Base-by-base conservation (phyloP, 1,140 invertebrate species). In the Scaptomyza pallida region DNA sequence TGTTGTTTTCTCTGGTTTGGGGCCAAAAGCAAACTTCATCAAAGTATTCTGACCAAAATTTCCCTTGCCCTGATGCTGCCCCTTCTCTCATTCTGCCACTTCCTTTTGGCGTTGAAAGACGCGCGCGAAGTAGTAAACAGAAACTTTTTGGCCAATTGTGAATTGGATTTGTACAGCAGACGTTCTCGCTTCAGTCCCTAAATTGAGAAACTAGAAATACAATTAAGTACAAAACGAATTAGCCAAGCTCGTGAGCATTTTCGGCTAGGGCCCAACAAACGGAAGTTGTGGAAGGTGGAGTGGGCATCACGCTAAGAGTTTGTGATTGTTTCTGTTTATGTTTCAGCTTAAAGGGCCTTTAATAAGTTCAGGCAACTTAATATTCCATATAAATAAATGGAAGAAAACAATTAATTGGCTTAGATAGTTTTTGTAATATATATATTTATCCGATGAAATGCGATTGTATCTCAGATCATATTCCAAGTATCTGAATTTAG, bases 121-220 rank as follows among this genome's bases (percentile, higher is more conserved):
- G 67, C 60, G 63, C 48, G 63, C 48, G 62, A 75, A 68, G 57
- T 65, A 47, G 57, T 71, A 79, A 70, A 57, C 52, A 72, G 43
- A 80, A 86, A 85, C 57, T 77, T 80, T n/a, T 69, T 50, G 44
- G 63, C 67, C 76, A 71, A 80, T 86, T 83, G 83, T 78, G 62
- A 67, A 80, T 80, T 72, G 72, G 73, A 83, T 83, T 83, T 86
- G 72, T 63, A 55, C 57, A 40, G 17, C 60, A 64, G 67, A 70
- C 59, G 63, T 35, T 63, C 26, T 33, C 26, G 44, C 65, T 26
- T n/a, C 10, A 35, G 10, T 12, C 12, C 26, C 43, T 26, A 55
- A 63, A 70, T 56, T 56, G 60, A 52, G 60, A 65, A 67, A 57
- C 63, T 60, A 60, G 62, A 67, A 67, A 72, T 60, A 72, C 62